A percentile compares a stretch with the other conserved stretches of the same genome.
Evolutionary conservation across 2,797 vertebrate species (phyloP).

Genomic region (Pseudochirops cupreus): DNA sequence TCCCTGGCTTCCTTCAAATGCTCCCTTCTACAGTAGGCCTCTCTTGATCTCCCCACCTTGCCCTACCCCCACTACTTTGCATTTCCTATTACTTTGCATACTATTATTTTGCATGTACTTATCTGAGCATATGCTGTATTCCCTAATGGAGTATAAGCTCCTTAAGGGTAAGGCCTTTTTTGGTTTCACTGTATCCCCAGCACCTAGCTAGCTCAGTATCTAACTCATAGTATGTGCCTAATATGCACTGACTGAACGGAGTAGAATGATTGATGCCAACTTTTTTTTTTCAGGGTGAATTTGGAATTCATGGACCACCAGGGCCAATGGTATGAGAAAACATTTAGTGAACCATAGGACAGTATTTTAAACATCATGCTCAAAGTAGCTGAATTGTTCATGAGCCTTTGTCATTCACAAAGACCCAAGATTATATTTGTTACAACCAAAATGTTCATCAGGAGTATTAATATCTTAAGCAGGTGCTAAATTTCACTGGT

Average conservation of each 20-base stretch:
- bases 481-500: not conserved
- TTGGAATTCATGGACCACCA: constrained; percentile 85
- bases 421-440: not conserved
- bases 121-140: not conserved
- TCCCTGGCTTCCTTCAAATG: not conserved
- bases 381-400: not conserved
- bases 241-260: not conserved
- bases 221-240: not conserved
- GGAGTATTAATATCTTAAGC: not conserved
- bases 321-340: constrained; percentile 86
- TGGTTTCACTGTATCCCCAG: not conserved
- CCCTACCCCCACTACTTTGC: not conserved
- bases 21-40: not conserved
- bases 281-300: constrained; percentile 88
- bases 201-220: not conserved
- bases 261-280: constrained; percentile 47
- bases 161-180: not conserved
- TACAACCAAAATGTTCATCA: not conserved
- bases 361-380: not conserved
- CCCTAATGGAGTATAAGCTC: not conserved
- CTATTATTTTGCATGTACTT: not conserved
- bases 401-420: not conserved
- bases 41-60: not conserved
- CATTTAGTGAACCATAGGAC: not conserved
- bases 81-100: not conserved